Conservation (phyloP, 23 tunicate species). For the Trididemnum clinides region DNA sequence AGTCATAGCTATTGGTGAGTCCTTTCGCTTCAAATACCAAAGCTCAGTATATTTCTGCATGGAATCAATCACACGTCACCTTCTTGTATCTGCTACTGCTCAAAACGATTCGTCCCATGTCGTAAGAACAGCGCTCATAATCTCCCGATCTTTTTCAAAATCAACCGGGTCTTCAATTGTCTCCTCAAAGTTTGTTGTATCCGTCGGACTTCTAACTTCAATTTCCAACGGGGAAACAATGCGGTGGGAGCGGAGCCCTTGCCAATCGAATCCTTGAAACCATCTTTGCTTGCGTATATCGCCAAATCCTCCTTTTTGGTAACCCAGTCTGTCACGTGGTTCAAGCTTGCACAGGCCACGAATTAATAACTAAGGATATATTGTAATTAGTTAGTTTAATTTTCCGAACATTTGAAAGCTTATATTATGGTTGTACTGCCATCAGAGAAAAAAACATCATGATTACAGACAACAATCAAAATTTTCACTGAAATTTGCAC, state of each 20-base stretch:
- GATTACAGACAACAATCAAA: no score
- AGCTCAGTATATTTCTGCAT: no score
- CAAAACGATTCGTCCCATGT: conserved; percentile 65
- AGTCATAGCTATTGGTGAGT: no score
- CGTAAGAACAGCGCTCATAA: conserved; percentile 7
- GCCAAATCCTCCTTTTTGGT: conserved; percentile 59
- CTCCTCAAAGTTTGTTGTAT: conserved; percentile 54
- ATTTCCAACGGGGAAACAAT: conserved; percentile 39
- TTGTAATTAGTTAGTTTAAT: no score
- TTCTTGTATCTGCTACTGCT: no score
- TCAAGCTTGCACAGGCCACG: conserved; percentile 82
- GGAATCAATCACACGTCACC: no score
- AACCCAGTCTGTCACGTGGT: conserved; percentile 74
- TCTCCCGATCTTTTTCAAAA: conserved; percentile 34
- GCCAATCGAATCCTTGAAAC: conserved; percentile 94
- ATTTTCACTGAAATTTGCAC: no score
- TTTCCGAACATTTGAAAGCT: no score
- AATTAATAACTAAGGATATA: conserved; percentile 40
- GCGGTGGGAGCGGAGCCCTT: conserved; percentile 49
- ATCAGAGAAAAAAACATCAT: no score
- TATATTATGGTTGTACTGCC: no score
- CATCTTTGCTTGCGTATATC: conserved; percentile 89
- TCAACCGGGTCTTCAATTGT: conserved; percentile 30
- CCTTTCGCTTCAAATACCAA: no score
- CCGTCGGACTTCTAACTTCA: conserved; percentile 46